Percentiles rank a stretch among this genome's conserved stretches.
Conservation (phyloP, 2,797 vertebrate species). For the Semotilus atromaculatus region DNA sequence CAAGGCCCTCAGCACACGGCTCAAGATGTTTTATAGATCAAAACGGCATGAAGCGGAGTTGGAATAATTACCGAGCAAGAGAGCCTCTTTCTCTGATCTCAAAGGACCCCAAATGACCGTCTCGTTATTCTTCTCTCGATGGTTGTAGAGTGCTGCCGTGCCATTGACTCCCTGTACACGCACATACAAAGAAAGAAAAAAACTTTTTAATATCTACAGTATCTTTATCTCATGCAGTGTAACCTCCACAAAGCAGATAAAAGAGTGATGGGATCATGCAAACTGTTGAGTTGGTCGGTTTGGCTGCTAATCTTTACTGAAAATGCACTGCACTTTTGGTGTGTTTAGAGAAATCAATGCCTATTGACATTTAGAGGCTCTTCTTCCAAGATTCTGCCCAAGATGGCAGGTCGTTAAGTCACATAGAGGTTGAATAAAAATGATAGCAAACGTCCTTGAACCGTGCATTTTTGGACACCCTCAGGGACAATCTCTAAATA, state of each 20-base stretch:
- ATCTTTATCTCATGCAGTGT: not conserved
- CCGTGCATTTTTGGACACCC: slow-evolving; percentile 16
- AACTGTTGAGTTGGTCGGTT: slow-evolving; percentile 18
- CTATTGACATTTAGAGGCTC: slow-evolving; percentile 48
- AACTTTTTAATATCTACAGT: too few relatives aligned
- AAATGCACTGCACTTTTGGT: slow-evolving; percentile 38
- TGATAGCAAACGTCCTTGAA: slow-evolving; percentile 9
- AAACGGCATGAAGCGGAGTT: slow-evolving; percentile 23
- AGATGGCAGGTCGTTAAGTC: slow-evolving; percentile 47
- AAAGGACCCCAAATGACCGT: slow-evolving; percentile 78
- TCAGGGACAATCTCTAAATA: slow-evolving; percentile 20
- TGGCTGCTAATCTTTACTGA: slow-evolving; percentile 44
- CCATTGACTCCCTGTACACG: slow-evolving; percentile 83
- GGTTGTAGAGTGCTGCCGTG: slow-evolving; percentile 80
- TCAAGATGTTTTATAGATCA: slow-evolving; percentile 54
- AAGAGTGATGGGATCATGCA: slow-evolving; percentile 1
- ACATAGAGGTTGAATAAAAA: slow-evolving; percentile 43
- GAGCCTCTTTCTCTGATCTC: slow-evolving; percentile 92
- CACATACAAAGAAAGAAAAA: not conserved
- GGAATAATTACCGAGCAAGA: slow-evolving; percentile 87
- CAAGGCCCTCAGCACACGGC: not conserved
- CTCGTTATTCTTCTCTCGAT: slow-evolving; percentile 84
- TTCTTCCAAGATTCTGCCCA: slow-evolving; percentile 34
- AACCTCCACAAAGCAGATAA: slow-evolving; percentile 15
- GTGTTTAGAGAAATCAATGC: slow-evolving; percentile 52